Conservation (phyloP, 2,888 invertebrate genomes). For the Endotricha flammealis region DNA sequence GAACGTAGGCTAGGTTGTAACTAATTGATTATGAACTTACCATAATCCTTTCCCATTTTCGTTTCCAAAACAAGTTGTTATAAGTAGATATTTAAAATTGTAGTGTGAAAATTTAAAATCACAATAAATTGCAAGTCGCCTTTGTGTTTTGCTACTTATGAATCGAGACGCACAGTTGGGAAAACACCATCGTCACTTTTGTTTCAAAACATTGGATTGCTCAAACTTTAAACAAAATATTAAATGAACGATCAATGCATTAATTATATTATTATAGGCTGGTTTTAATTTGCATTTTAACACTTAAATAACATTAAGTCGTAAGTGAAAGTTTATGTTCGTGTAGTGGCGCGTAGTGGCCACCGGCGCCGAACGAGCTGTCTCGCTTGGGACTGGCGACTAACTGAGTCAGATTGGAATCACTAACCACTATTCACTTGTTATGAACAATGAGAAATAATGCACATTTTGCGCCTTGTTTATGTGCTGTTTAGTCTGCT, state of each 20-base stretch:
- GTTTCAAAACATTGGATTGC: constrained; percentile 2
- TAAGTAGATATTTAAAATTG: no score
- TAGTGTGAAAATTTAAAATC: no score
- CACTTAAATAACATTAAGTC: constrained; percentile 26
- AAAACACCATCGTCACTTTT: constrained; percentile 20
- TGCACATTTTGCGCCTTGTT: no score
- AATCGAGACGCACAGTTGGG: constrained; percentile 14
- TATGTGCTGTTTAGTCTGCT: no score
- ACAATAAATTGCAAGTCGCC: no score
- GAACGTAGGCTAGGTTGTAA: no score
- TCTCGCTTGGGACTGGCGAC: constrained; percentile 14
- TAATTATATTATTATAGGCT: no score
- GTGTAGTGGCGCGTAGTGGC: constrained; percentile 1
- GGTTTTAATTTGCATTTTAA: no score
- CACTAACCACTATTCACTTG: constrained; percentile 19
- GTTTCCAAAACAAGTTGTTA: no score
- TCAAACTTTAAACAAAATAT: no score
- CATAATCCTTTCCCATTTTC: constrained; percentile 57
- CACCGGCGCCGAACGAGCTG: constrained; percentile 5
- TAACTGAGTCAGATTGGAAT: background rate
- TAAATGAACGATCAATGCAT: no score
- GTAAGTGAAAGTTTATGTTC: constrained; percentile 32
- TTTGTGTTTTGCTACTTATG: no score
- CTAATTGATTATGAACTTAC: constrained; percentile 31
- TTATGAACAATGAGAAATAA: constrained; percentile 16